Base-by-base conservation (phyloP, 2,797 vertebrate species). In the Acipenser ruthenus region DNA sequence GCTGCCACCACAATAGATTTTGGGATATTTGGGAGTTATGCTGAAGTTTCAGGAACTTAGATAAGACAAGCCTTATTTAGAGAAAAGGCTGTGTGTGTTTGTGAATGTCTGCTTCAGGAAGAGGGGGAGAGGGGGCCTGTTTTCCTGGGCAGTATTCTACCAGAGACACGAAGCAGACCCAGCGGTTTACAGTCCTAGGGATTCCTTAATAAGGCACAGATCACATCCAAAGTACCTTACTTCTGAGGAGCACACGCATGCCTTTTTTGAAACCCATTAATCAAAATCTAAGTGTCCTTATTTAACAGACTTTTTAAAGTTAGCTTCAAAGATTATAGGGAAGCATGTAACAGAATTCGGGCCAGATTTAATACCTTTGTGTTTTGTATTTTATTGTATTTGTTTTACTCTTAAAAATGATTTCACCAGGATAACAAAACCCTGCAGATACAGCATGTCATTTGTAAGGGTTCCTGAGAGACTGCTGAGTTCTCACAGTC, bases 51-150 rank as follows among this genome's bases (percentile, higher is more conserved):
- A 90, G 86, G 86, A 89, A 89, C 86, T 78, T 71, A 67, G 86
- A 88, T 89, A 87, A 84, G 85, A 81, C 83, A 4, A 82, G 82
- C 87, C 87, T 90, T 91, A 89, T 91, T 90, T 89, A 89, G 89
- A 82, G 80, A 88, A 72, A 73, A 50, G 47, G 69, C 71, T 65
- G 63, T 64, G 67, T 66, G 49, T 67, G 50, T 53, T 64, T 69
- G 62, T 67, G 55, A 68, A 53, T 59, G 68, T 61, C 64, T 64
- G 64, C 68, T 69, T 71, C 64, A 68, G 70, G 67, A 66, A 69
- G 64, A 60, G 65, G 62, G 65, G 63, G 62, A 49, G 8, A 50
- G n/a, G 48, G 67, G 18, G 71, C 37, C 49, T 67, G 60, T 51
- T 56, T 61, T n/a, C 59, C 51, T 61, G 60, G 9, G 4, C 62